Base-by-base conservation (phyloP, 2,113 vertebrate species). In the Cinclus mexicanus region DNA sequence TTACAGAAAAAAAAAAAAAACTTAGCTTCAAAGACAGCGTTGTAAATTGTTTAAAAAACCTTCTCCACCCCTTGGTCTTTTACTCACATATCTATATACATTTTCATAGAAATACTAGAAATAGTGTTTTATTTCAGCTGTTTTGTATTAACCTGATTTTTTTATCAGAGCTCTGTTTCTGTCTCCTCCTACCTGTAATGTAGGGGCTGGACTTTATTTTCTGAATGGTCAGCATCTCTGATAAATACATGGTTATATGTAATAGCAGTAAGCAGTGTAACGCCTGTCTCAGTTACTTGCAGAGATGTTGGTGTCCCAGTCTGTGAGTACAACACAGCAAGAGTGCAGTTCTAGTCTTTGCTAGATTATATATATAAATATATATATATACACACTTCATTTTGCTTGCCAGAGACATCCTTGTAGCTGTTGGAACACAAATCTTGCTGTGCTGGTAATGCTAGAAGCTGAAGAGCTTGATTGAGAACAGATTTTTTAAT, bases 401-500 rank as follows among this genome's bases (percentile, higher is more conserved):
- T 92, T 75, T 59, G 42, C 87, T 86, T 93, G 52, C 64, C 75
- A 94, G 53, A 79, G 75, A 61, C 50, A 55, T 69, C 26, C 23
- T 85, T 87, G 83, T 50, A 74, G 63, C 46, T 87, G 49, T 15
- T 56, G 12, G 63, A 80, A 80, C 67, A 74, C 53, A 70, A 42
- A 91, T 68, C 68, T 84, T 31, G 24, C 50, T 88, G 68, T 83
- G 33, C 55, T 92, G 39, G 26, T 90, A 86, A 61, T 44, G 42
- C 63, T 90, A 37, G 63, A 69, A 96, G 29, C 68, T 92, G 91
- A 95, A 94, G 52, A 89, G 37, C 77, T 87, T 92, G 89, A 24
- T 18, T 84, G 33, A 82, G 77, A 89, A 33, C 44, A 87, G 42
- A 7, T 31, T 49, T 96, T 92, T 83, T 16, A 49, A 15, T 60